Evolutionary conservation across 2,888 invertebrate genomes (phyloP), one percentile per base, ranked within the genome.

Genomic region (Apodemia zela): DNA sequence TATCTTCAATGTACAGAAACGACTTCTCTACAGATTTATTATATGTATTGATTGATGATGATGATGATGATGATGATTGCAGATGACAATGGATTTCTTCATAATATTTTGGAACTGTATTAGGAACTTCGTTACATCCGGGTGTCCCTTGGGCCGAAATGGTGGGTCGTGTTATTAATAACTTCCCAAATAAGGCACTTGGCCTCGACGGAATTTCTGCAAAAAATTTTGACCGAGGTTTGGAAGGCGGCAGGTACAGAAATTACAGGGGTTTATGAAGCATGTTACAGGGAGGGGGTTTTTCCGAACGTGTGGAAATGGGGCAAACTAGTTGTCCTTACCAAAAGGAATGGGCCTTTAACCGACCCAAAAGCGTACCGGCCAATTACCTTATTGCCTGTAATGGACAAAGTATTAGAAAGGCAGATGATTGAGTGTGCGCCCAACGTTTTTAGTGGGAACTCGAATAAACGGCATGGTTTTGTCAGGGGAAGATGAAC

Each of bases 381-480:
- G 6, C 74, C 73, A 4, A 69, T 73, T 3, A 68, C 71, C 0
- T 62, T 72, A 67, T 71, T 79, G 1, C 65, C 76, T 0, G 65
- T 75, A 0, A 47, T 79, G 6, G 76, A 76, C 0, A 79, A 80
- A 18, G 21, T 79, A 0, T 47, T 77, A 0, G 78, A 80, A n/a
- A 66, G 73, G 0, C 64, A 75, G 0, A 64, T 79, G 0, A 3
- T 76, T 0, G 0, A 0, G 0, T 68, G 75, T n/a, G 72, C 76
- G 0, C 71, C 75, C 0, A 13, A 2, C 0, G 66, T 54, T 1
- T 21, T 3, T 5, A 18, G 64, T 0, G 59, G 65, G 0, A 60
- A 73, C 0, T 74, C 74, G 0, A 58, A 29, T 25, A 13, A 49
- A 29, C 79, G 81, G 68, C 75, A 75, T 47, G 79, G 80, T 0